Evolutionary conservation across 2,888 invertebrate species (phyloP), one percentile per base, ranked within the genome.

Genomic region (Cepaea hortensis): DNA sequence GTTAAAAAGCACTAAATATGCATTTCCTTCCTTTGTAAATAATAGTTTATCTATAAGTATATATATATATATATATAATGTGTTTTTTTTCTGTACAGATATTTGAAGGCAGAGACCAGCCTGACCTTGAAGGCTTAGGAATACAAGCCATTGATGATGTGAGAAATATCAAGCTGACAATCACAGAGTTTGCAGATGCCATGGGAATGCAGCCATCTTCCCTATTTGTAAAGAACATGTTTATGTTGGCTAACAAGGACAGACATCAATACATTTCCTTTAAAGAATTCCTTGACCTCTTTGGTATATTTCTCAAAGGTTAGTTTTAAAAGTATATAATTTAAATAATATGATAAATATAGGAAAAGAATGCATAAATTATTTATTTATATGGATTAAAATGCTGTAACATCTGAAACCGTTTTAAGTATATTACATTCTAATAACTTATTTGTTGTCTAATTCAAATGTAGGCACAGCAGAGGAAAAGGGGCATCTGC

Each of bases 181-280:
- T 91, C 82, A 89, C 91, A 48, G 96, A 96, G 93, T 96, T 96
- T 93, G 96, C 96, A 0, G 96, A 96, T 87, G 95, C 96, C 1
- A 93, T 96, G 85, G 95, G 95, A 65, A 95, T 96, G 95, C 94
- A 94, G 88, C 93, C 95, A 0, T 95, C 95, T 13, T 95, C 96
- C 7, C 94, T 95, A 90, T 96, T 96, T 92, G 95, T 96, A 2
- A 92, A 94, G 81, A 94, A 95, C 93, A 96, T 96, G 95, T 96
- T 96, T 92, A 90, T 94, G 7, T 91, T 96, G 85, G 95, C 96
- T 4, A 96, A 96, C 92, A 95, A 95, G 89, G 95, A 96, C 91
- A 94, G 95, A 88, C 96, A 95, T 91, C 96, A 96, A 3, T 96
- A 95, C 91, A 95, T 96, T 82, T 95, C 96, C 7, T 96, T 96